Conservation (phyloP, 2,888 invertebrate species). For the Rutpela maculata region DNA sequence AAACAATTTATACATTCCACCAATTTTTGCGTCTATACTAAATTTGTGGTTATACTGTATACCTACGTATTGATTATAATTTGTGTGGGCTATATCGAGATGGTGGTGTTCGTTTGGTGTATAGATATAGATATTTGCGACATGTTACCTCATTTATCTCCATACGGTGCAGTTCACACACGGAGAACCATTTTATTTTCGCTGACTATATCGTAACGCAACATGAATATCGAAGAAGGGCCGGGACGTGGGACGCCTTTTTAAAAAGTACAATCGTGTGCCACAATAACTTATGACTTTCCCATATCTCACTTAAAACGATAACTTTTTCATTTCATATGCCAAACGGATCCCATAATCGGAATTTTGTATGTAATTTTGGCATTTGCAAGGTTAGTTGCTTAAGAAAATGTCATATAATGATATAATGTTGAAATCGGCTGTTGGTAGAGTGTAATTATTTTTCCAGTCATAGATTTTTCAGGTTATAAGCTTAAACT, state of each 20-base stretch:
- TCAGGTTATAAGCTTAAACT: too few species aligned
- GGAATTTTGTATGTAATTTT: slow-evolving; percentile 29
- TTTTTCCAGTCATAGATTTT: too few species aligned
- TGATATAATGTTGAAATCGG: background rate
- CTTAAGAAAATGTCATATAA: slow-evolving; percentile 10
- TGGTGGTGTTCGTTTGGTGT: background rate
- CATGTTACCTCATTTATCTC: slow-evolving; percentile 67
- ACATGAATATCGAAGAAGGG: slow-evolving; percentile 67
- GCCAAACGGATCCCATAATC: slow-evolving; percentile 14
- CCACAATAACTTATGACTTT: slow-evolving; percentile 40
- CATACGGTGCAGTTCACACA: slow-evolving; percentile 68
- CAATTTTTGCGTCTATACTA: background rate
- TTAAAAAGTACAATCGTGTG: slow-evolving; percentile 56
- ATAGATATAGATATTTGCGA: slow-evolving; percentile 61
- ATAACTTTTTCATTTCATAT: slow-evolving; percentile 44
- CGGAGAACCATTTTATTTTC: slow-evolving; percentile 69
- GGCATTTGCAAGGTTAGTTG: slow-evolving; percentile 3
- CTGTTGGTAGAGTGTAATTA: background rate
- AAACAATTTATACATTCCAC: too few species aligned
- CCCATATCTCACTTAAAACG: slow-evolving; percentile 39
- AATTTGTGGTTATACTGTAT: background rate
- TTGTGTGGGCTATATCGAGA: background rate
- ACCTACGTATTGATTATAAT: background rate
- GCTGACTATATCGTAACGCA: slow-evolving; percentile 68
- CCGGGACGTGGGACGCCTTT: slow-evolving; percentile 62